These are phyloP conservation scores for Bicyclus anynana DNA, from an alignment of 1,140 invertebrate genomes.

Conservation along the genomic window DNA sequence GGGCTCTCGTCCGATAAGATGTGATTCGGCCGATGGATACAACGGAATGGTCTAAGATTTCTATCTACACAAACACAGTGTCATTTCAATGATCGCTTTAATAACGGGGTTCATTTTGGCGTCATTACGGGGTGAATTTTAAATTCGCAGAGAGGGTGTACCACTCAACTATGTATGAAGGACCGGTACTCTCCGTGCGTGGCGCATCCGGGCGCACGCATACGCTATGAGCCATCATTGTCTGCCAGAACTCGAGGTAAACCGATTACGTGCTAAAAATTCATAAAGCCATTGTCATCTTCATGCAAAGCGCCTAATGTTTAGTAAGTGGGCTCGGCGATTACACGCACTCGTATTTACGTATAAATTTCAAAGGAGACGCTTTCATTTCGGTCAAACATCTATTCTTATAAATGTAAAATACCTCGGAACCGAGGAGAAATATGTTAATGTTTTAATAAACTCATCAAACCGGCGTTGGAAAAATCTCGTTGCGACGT, in stretches of 20 bases:
- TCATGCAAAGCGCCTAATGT: conserved; percentile 40
- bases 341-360: conserved; percentile 16
- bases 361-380: conserved; percentile 15
- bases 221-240: conserved; percentile 53
- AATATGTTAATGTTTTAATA: conserved; percentile 31
- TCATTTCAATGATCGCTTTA: conserved; percentile 46
- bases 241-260: conserved; percentile 56
- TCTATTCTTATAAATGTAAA: conserved; percentile 10
- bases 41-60: conserved; percentile 30
- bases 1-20: conserved; percentile 44
- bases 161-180: conserved; percentile 67
- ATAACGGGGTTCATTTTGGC: conserved; percentile 48
- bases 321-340: conserved; percentile 39
- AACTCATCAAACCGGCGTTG: conserved; percentile 39
- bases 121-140: conserved; percentile 65
- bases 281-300: conserved; percentile 59
- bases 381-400: conserved; percentile 8
- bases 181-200: conserved; percentile 40
- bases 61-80: conserved; percentile 23
- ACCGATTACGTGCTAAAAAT: conserved; percentile 66
- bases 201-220: conserved; percentile 55
- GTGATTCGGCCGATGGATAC: conserved; percentile 33
- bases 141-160: conserved; percentile 50
- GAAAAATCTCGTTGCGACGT: conserved; percentile 53
- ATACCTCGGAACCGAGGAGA: conserved; percentile 7